Conservation (phyloP, 30 jellyfish, hydroid and myxozoan genomes). For the Cassiopea andromeda region DNA sequence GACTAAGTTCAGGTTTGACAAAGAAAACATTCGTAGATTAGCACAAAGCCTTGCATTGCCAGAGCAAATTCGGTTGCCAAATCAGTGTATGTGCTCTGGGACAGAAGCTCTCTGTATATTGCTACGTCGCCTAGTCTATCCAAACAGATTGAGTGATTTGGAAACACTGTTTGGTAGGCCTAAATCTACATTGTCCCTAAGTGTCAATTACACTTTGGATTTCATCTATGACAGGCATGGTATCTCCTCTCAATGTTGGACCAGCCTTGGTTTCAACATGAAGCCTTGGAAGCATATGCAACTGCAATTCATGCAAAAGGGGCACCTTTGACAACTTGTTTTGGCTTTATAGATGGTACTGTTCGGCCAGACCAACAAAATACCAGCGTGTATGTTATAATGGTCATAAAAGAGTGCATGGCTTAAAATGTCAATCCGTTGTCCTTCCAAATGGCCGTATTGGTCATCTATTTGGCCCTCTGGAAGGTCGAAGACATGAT, state of each 20-base stretch:
- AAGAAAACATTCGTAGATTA: no score
- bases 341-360: constrained; percentile 20
- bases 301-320: constrained; percentile 23
- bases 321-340: constrained; percentile 24
- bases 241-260: constrained; percentile 13
- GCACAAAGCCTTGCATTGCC: constrained; percentile 7
- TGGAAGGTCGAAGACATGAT: background rate
- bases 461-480: background rate
- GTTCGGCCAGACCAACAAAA: background rate
- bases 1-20: background rate
- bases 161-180: constrained; percentile 26
- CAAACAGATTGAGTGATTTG: background rate
- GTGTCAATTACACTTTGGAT: background rate
- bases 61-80: background rate
- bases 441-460: background rate
- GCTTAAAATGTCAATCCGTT: background rate
- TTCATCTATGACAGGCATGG: constrained; percentile 25
- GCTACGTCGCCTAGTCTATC: constrained; percentile 9
- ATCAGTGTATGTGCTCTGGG: constrained; percentile 11
- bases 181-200: constrained; percentile 20
- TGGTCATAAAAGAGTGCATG: constrained; percentile 22
- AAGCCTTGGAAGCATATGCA: constrained; percentile 11
- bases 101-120: constrained; percentile 14
- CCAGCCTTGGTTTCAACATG: constrained; percentile 29
- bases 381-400: constrained; percentile 19